Evolutionary conservation across 2,113 vertebrate species (phyloP).

Genomic region (Aleadryas rufinucha): DNA sequence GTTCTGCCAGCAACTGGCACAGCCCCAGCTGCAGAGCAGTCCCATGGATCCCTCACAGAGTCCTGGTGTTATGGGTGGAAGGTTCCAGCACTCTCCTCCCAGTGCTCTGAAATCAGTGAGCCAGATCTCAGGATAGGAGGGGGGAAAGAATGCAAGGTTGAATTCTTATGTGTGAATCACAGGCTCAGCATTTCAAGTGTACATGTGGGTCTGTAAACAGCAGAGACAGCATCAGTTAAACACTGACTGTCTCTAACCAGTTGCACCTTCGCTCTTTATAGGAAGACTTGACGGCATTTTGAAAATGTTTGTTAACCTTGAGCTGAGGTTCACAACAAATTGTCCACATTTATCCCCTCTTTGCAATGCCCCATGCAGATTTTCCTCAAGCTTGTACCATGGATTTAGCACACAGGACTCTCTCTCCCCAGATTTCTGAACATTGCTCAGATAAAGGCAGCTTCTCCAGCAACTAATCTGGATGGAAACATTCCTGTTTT

Average conservation of each 20-base stretch:
- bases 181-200: background rate
- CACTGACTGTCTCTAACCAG: background rate
- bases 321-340: background rate
- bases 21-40: background rate
- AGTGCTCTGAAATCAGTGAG: background rate
- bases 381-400: background rate
- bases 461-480: background rate
- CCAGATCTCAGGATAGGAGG: accelerated
- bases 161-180: background rate
- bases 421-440: background rate
- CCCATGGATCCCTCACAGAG: accelerated
- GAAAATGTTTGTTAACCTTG: background rate
- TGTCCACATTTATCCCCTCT: background rate
- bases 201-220: background rate
- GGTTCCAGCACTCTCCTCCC: background rate
- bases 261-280: background rate
- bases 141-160: background rate
- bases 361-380: background rate
- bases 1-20: background rate
- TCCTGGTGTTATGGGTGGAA: background rate
- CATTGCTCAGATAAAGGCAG: background rate
- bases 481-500: background rate
- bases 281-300: background rate
- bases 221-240: background rate
- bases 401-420: background rate